Percentiles rank a stretch among this genome's conserved stretches.
Evolutionary conservation across 2,113 vertebrate genomes (phyloP).

Genomic region (Apaloderma vittatum): DNA sequence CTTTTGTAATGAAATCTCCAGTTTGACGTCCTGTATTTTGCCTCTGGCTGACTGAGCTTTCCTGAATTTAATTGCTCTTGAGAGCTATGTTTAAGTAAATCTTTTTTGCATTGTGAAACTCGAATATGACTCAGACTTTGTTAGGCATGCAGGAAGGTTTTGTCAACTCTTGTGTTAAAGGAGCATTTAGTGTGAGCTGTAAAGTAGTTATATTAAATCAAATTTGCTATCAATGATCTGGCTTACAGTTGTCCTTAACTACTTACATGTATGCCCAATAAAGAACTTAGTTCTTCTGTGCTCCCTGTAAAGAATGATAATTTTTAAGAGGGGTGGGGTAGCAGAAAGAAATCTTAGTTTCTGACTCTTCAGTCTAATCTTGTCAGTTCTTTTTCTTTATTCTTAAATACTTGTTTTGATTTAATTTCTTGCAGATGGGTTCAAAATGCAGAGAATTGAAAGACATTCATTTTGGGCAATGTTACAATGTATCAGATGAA

Average conservation of each 20-base stretch:
- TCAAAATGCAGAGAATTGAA: conserved; percentile 92
- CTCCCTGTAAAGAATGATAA: background rate
- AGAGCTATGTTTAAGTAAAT: background rate
- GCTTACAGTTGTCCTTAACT: background rate
- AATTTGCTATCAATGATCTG: background rate
- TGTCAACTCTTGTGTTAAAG: background rate
- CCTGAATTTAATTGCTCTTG: background rate
- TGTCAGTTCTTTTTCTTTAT: background rate
- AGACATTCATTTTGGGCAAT: conserved; percentile 97
- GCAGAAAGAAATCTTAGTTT: background rate
- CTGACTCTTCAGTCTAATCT: background rate
- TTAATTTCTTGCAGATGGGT: conserved; percentile 85
- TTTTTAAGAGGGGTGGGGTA: background rate
- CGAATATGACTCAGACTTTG: background rate
- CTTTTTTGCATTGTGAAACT: background rate
- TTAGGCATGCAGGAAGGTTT: background rate
- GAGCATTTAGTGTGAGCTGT: background rate
- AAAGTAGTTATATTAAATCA: background rate
- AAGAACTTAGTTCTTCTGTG: background rate
- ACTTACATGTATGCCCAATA: background rate
- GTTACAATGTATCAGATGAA: conserved; percentile 96
- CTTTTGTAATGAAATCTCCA: background rate
- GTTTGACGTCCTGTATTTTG: background rate
- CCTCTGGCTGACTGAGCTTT: background rate
- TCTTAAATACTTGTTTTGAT: conserved; percentile 22